phyloP scores from a whole-genome alignment of 30 jellyfish, hydroid and myxozoan genomes.

The Turritopsis rubra region DNA sequence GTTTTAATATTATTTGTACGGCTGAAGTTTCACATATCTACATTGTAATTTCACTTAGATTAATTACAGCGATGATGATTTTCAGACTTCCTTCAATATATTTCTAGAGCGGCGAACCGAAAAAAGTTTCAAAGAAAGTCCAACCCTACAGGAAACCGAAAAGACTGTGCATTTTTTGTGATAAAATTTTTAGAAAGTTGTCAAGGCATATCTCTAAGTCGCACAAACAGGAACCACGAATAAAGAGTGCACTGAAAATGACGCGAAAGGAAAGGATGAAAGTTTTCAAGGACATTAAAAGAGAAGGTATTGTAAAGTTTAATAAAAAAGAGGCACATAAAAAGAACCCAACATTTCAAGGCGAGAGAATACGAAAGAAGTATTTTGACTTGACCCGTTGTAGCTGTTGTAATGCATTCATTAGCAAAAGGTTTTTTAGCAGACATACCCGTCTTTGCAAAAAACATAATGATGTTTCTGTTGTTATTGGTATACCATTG shows the following conservation, averaged over 20 bases:
- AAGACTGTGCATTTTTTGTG: neutral
- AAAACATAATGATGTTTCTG: neutral
- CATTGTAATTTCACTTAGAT: neutral
- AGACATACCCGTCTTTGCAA: neutral
- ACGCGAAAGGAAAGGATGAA: neutral
- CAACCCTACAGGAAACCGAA: neutral
- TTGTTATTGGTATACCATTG: neutral
- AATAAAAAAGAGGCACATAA: conserved; percentile 11
- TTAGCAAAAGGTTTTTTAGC: neutral
- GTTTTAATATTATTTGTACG: neutral
- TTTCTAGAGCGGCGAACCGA: neutral
- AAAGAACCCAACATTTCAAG: neutral
- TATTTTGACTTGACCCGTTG: neutral
- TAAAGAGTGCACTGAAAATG: neutral
- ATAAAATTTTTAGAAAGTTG: neutral
- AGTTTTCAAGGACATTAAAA: neutral
- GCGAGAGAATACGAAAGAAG: conserved; percentile 5
- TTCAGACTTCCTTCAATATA: neutral
- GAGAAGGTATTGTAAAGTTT: neutral
- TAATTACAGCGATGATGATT: neutral
- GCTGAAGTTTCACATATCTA: neutral
- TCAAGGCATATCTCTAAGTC: neutral
- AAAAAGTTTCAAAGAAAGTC: neutral
- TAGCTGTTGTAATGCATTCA: neutral
- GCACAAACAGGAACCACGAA: neutral